These are phyloP conservation scores for Drosophila neonasuta DNA, from an alignment of 2,888 invertebrate genomes.

Conservation along the genomic window DNA sequence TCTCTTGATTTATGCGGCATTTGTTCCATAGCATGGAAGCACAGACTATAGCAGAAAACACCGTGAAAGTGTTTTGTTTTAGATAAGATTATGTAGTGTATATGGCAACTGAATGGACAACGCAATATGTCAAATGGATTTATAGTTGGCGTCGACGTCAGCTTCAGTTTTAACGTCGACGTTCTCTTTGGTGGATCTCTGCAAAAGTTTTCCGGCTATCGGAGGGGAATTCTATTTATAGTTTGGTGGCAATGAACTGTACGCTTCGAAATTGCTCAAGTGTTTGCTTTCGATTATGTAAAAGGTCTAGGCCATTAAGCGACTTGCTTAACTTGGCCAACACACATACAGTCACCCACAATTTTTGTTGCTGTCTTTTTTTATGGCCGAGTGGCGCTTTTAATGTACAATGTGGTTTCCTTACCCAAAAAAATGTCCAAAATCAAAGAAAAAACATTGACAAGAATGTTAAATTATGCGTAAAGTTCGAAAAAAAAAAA, in stretches of 20 bases:
- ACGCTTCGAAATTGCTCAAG: slow-evolving; percentile 36
- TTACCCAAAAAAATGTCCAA: slow-evolving; percentile 1
- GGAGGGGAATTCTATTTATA: slow-evolving; percentile 30
- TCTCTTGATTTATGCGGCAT: slow-evolving; percentile 53
- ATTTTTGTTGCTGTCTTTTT: slow-evolving; percentile 22
- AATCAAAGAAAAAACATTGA: slow-evolving; percentile 38
- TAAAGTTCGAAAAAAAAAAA: slow-evolving; percentile 48
- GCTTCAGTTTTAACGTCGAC: slow-evolving; percentile 7
- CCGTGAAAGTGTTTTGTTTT: slow-evolving; percentile 69
- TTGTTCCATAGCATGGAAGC: slow-evolving; percentile 35
- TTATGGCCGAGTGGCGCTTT: slow-evolving; percentile 31
- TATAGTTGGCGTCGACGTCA: slow-evolving; percentile 53
- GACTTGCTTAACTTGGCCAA: slow-evolving; percentile 6
- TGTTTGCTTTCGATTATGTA: slow-evolving; percentile 49
- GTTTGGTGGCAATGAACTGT: slow-evolving; percentile 70
- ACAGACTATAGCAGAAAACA: slow-evolving; percentile 27
- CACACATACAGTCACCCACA: slow-evolving; percentile 34
- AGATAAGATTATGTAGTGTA: slow-evolving; percentile 69
- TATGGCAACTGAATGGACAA: slow-evolving; percentile 39
- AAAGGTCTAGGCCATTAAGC: slow-evolving; percentile 67
- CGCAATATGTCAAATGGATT: slow-evolving; percentile 73
- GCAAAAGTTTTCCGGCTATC: slow-evolving; percentile 58
- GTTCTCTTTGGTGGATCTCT: slow-evolving; percentile 29
- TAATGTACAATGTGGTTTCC: slow-evolving; percentile 15
- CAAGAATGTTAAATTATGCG: slow-evolving; percentile 70